These are phyloP conservation scores for Embiotoca jacksoni DNA, from an alignment of 2,113 vertebrate genomes.

Conservation along the genomic window DNA sequence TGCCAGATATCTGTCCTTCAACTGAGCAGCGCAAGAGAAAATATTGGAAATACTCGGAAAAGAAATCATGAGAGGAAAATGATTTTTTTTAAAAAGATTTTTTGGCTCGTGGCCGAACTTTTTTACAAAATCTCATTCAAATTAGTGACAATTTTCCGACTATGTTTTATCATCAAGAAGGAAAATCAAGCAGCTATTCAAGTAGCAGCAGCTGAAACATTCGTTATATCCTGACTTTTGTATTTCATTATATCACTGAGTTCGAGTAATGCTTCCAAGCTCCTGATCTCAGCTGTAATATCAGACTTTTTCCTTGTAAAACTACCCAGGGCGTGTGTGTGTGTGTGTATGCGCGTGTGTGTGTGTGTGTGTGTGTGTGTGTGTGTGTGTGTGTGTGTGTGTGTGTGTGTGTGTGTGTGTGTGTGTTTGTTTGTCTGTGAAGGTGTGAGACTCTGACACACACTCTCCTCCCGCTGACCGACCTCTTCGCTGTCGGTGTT, in stretches of 20 bases:
- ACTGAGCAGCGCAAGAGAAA: conserved; percentile 25
- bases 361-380: no score
- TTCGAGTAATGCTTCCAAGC: background rate
- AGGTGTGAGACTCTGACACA: no score
- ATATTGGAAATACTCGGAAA: background rate
- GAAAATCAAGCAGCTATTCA: background rate
- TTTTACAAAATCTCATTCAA: no score
- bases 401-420: conserved; percentile 8
- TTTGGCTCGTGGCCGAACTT: background rate
- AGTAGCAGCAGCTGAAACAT: background rate
- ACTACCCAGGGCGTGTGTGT: background rate
- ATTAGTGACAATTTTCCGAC: no score
- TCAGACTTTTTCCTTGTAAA: background rate
- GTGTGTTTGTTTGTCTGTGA: no score
- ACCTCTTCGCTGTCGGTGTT: background rate
- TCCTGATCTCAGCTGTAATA: no score
- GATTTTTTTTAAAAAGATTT: no score
- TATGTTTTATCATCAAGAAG: no score
- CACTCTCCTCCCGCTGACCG: background rate
- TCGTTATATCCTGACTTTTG: background rate
- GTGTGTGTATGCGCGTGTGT: no score
- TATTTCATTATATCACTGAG: background rate
- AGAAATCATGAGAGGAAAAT: background rate
- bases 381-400: background rate
- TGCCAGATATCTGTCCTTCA: background rate